Evolutionary conservation across 2,797 vertebrate genomes (phyloP).

Genomic region (Lindbergichthys nudifrons): DNA sequence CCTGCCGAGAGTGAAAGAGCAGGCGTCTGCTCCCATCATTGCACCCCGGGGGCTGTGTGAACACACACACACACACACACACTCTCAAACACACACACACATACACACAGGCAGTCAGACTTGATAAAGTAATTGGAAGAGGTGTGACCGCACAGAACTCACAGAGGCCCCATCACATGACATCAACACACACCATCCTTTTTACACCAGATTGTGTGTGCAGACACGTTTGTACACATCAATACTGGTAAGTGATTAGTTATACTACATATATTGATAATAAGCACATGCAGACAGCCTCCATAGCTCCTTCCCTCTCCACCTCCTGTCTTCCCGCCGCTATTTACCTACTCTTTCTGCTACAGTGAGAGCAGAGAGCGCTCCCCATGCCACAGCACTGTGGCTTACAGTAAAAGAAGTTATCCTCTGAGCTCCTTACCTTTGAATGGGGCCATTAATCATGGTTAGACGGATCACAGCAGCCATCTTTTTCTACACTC

Average conservation of each 20-base stretch:
- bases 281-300: neutral
- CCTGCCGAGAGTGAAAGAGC: constrained; percentile 83
- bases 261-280: neutral
- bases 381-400: constrained; percentile 68
- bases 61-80: constrained; percentile 42
- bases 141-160: constrained; percentile 71
- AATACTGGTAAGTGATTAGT: constrained; percentile 8
- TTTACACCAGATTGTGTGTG: constrained; percentile 20
- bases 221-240: constrained; percentile 12
- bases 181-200: constrained; percentile 8
- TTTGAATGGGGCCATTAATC: constrained; percentile 84
- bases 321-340: constrained; percentile 53
- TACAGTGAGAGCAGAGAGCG: constrained; percentile 52
- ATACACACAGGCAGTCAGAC: constrained; percentile 66
- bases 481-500: constrained; percentile 48
- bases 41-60: constrained; percentile 75
- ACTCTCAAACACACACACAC: constrained; percentile 39
- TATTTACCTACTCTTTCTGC: constrained; percentile 68
- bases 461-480: constrained; percentile 78
- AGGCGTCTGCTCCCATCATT: constrained; percentile 78
- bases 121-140: constrained; percentile 84
- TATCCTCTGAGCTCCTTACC: constrained; percentile 82
- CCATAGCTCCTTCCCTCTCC: constrained; percentile 28
- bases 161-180: constrained; percentile 41
- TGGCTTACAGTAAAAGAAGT: constrained; percentile 83